Evolutionary conservation across 2,797 vertebrate species (phyloP), one percentile per base, ranked within the genome.

Genomic region (Pangasius sanitwongsei): DNA sequence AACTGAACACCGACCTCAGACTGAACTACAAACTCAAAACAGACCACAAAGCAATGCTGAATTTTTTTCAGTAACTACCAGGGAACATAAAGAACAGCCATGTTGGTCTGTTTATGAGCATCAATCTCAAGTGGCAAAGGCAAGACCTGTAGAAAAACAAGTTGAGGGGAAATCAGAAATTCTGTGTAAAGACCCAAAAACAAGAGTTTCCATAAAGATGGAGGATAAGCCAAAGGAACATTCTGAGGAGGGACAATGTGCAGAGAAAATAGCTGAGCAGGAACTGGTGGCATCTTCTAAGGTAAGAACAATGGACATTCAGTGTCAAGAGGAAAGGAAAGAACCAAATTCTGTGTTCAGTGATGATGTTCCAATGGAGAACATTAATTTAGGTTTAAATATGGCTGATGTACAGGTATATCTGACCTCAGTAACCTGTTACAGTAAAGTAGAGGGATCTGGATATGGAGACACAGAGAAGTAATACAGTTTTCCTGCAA

Each of bases 21-120:
- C 13, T 59, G 0, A 9, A 83, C 28, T 50, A 12, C 87, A 61
- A 72, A 55, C 44, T 82, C 48, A 70, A 48, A n/a, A 91, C 74
- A 85, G 3, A 44, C 20, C 72, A 74, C 37, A 74, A 74, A 74
- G 41, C 37, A 25, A 12, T 48, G 37, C 20, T 72, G 72, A 74
- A 11, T 9, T 44, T 34, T 34, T 70, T 37, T 70, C 69, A 7
- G 34, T 41, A 72, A 37, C 2, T 25, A 44, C 23, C 37, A 74
- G 7, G 25, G 72, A 74, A 74, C 41, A 74, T 4, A 34, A 34
- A 15, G 6, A 8, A 37, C 69, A 70, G 16, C 34, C 31, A 37
- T 6, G 34, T 16, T 70, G 16, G 6, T 70, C 31, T 37, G 16
- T 37, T 20, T 34, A 20, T 37, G 34, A 20, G 31, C 15, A 37